phyloP scores from a whole-genome alignment of 2,888 invertebrate species.

The Nasonia oneida region DNA sequence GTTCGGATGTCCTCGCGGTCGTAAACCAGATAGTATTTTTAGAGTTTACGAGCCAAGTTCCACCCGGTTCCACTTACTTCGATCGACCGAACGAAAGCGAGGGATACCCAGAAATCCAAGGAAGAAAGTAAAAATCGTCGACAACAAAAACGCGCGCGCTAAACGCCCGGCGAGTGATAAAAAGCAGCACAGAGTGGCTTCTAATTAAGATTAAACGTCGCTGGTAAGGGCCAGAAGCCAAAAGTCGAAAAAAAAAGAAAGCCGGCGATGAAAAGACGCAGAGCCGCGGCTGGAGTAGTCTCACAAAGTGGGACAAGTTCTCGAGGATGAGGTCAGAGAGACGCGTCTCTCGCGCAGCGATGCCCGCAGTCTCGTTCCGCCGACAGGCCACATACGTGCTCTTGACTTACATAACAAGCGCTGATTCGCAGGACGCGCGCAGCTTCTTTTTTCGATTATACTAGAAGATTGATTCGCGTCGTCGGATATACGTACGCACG shows the following conservation, averaged over 20 bases:
- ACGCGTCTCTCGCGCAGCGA: not conserved
- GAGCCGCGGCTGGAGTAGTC: not conserved
- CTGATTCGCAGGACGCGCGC: too few species aligned
- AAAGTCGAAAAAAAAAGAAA: slow-evolving; percentile 2
- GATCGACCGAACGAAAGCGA: not conserved
- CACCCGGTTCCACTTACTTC: slow-evolving; percentile 9
- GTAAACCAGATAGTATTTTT: slow-evolving; percentile 47
- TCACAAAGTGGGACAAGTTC: slow-evolving; percentile 73
- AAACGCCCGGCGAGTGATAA: not conserved
- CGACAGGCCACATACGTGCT: not conserved
- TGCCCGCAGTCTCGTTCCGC: slow-evolving; percentile 8
- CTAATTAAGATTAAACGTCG: not conserved
- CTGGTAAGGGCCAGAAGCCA: not conserved
- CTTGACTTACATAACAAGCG: slow-evolving; percentile 53
- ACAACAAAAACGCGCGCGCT: not conserved
- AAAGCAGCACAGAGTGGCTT: not conserved
- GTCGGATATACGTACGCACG: not conserved
- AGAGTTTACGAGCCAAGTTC: slow-evolving; percentile 24
- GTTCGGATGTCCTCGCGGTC: slow-evolving; percentile 27
- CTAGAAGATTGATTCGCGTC: not conserved
- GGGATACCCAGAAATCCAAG: not conserved
- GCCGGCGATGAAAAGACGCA: not conserved
- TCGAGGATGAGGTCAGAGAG: slow-evolving; percentile 72
- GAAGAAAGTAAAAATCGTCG: not conserved
- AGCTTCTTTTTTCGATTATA: too few species aligned